Evolutionary conservation across 2,797 vertebrate genomes (phyloP).

Genomic region (Acanthurus leucopareius): DNA sequence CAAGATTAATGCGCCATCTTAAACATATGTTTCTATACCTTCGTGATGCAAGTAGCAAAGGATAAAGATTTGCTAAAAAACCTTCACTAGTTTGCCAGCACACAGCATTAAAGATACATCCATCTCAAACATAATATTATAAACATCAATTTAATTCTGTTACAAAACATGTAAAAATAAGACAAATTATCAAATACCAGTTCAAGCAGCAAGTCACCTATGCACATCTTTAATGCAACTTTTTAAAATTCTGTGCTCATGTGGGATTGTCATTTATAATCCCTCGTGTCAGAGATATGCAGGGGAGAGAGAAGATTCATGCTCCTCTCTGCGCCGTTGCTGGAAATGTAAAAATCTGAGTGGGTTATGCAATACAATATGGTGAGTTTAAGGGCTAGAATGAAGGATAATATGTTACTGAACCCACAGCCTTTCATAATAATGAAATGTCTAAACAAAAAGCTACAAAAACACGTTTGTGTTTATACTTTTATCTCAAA

Average conservation of each 20-base stretch:
- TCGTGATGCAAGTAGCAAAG: background rate
- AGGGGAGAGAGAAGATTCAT: slow-evolving; percentile 48
- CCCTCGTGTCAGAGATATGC: slow-evolving; percentile 37
- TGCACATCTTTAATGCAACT: slow-evolving; percentile 1
- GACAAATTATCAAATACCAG: background rate
- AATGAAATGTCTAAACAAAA: background rate
- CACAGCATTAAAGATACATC: background rate
- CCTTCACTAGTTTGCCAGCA: background rate
- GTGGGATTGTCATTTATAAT: slow-evolving; percentile 38
- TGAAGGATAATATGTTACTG: slow-evolving; percentile 5
- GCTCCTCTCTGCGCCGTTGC: slow-evolving; percentile 5
- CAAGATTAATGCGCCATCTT: background rate
- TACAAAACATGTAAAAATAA: background rate
- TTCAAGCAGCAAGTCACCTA: background rate
- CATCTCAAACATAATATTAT: background rate
- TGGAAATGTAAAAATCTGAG: slow-evolving; percentile 38
- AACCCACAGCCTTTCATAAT: background rate
- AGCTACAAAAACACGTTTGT: background rate
- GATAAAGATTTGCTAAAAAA: background rate
- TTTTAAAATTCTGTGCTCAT: background rate
- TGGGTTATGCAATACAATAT: slow-evolving; percentile 23
- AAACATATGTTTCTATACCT: background rate
- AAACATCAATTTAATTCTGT: background rate
- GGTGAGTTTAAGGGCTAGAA: slow-evolving; percentile 1
- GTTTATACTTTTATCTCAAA: slow-evolving; percentile 7